Evolutionary conservation across 2,797 vertebrate genomes (phyloP).

Genomic region (Aldrovandia affinis): DNA sequence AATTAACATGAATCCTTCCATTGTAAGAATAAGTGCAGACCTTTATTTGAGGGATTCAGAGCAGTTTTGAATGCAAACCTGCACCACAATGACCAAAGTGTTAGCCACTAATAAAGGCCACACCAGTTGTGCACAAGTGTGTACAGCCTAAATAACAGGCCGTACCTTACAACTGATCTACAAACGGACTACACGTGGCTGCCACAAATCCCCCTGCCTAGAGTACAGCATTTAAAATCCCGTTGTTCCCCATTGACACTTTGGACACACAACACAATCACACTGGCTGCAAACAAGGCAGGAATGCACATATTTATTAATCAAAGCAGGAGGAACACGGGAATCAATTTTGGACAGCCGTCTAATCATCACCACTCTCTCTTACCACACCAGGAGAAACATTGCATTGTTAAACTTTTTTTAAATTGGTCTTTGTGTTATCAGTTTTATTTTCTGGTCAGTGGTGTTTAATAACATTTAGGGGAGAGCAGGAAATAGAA

Average conservation of each 20-base stretch:
- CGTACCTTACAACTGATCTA: no score
- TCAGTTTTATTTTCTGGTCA: not conserved
- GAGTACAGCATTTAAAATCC: not conserved
- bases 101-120: no score
- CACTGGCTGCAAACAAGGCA: not conserved
- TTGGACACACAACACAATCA: not conserved
- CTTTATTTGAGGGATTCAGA: no score
- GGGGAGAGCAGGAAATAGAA: slow-evolving; percentile 43
- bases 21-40: no score
- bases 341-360: not conserved
- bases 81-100: no score
- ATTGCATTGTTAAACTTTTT: not conserved
- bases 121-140: not conserved
- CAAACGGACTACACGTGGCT: not conserved
- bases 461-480: not conserved
- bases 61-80: no score
- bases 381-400: not conserved
- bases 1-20: no score
- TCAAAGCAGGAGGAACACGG: not conserved
- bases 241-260: not conserved
- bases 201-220: not conserved
- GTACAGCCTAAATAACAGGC: no score
- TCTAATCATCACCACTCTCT: not conserved
- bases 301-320: not conserved
- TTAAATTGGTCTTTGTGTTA: not conserved